A percentile compares a stretch with the other conserved stretches of the same genome.
Conservation (phyloP, 2,888 invertebrate species). For the Noctua comes region DNA sequence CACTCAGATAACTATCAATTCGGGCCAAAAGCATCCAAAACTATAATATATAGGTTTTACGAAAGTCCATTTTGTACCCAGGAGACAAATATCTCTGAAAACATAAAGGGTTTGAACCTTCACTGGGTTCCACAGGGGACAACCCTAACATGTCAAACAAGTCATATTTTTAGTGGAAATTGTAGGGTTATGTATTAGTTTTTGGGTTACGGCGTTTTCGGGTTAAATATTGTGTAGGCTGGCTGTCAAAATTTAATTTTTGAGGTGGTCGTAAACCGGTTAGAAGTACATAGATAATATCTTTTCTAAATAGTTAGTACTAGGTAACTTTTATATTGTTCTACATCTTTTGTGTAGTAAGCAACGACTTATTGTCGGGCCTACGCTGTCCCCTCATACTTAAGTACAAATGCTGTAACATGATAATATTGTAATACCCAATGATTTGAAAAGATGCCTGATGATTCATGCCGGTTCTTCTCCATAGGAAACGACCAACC, state of each 20-base stretch:
- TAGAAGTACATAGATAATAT: neutral
- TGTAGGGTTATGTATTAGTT: constrained; percentile 58
- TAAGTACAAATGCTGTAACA: too few species aligned
- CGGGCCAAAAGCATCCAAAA: constrained; percentile 54
- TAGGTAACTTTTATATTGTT: too few species aligned
- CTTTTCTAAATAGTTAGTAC: neutral
- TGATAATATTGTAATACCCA: too few species aligned
- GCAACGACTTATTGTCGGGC: too few species aligned
- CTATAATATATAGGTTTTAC: constrained; percentile 64
- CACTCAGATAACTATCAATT: constrained; percentile 59
- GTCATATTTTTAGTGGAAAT: constrained; percentile 62
- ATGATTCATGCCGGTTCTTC: too few species aligned
- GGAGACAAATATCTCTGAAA: constrained; percentile 66
- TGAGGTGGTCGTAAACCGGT: neutral
- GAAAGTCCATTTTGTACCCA: constrained; percentile 62
- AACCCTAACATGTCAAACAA: constrained; percentile 65
- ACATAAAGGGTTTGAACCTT: constrained; percentile 64
- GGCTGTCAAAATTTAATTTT: constrained; percentile 18
- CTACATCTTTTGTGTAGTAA: too few species aligned
- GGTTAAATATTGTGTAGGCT: constrained; percentile 24
- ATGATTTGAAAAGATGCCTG: too few species aligned
- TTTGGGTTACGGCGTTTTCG: constrained; percentile 57
- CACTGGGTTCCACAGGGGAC: constrained; percentile 58
- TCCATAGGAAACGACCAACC: too few species aligned
- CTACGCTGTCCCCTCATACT: too few species aligned